Evolutionary conservation across 2,113 vertebrate genomes (phyloP), one percentile per base, ranked within the genome.

Genomic region (Phyllopteryx taeniolatus): DNA sequence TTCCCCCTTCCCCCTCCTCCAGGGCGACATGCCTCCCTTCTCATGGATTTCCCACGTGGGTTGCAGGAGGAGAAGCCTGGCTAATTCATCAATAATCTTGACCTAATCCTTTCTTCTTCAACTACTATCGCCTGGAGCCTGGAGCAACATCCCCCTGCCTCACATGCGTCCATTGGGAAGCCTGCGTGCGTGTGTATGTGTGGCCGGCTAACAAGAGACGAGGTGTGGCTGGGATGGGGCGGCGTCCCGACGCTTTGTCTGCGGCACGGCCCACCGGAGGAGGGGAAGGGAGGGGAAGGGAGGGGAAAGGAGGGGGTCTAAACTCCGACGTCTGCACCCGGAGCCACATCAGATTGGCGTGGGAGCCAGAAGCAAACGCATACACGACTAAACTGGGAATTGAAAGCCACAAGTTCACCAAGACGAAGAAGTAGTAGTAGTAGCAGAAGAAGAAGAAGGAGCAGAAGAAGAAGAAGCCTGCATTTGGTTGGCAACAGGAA

Each of bases 41-140:
- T 85, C 74, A 83, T 74, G 75, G 82, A 86, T 90, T 83, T 91
- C 84, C 89, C 79, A 81, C 74, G 62, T 39, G 22, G 27, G 73
- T 10, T 47, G 66, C 71, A 73, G 71, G 74, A 67, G 68, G 77
- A 59, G 73, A 67, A 73, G 83, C 73, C 65, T 19, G 87, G 85
- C 89, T 91, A 91, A 90, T 93, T 93, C 91, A 85, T 93, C 91
- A 91, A 85, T 92, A 90, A 91, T 91, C 88, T 92, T 91, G 83
- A 90, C 79, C 90, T 93, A 92, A 92, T 91, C 90, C 87, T 89
- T 75, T 27, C 63, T 76, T 79, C 73, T 64, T 61, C 68, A 78
- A 70, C 67, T 74, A 70, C 75, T 78, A 82, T 70, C 80, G 91
- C 90, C 89, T 82, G 74, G 75, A 91, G 90, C 84, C 88, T 91